Conservation (phyloP, 2,888 invertebrate species). For the Microlaimidae sp. region DNA sequence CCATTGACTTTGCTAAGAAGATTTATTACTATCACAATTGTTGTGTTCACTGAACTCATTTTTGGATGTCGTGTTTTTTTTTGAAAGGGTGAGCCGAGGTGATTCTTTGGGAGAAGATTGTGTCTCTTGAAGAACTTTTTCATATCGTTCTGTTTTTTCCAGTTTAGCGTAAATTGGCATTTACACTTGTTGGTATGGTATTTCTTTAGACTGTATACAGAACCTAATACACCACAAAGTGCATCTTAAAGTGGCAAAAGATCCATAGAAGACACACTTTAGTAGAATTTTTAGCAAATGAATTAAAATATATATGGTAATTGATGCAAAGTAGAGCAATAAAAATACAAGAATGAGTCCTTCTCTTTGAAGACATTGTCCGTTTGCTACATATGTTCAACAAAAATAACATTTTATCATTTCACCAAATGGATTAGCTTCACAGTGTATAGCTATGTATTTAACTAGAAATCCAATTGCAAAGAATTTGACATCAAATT, state of each 20-base stretch:
- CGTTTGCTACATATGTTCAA: not conserved
- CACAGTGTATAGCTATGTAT: not conserved
- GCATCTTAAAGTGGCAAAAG: not conserved
- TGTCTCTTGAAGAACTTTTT: not conserved
- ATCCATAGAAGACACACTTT: not conserved
- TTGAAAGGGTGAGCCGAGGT: not conserved
- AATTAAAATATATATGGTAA: not conserved
- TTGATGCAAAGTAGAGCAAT: not conserved
- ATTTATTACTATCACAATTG: not conserved
- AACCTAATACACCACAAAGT: too few relatives aligned
- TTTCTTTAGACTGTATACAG: not conserved
- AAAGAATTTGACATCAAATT: not conserved
- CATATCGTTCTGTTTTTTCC: not conserved
- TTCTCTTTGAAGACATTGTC: not conserved
- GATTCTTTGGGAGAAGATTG: not conserved
- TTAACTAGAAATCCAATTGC: not conserved
- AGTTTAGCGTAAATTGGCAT: too few relatives aligned
- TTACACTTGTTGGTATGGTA: not conserved
- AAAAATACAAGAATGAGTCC: not conserved
- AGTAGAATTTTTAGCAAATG: not conserved
- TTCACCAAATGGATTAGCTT: slow-evolving; percentile 6
- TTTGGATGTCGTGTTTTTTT: too few relatives aligned
- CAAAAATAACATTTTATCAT: slow-evolving; percentile 1
- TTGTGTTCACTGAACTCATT: not conserved
- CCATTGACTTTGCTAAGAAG: not conserved